Percentiles rank a stretch among this genome's conserved stretches.
Conservation (phyloP, 2,113 vertebrate species). For the Brachyhypopomus gauderio region DNA sequence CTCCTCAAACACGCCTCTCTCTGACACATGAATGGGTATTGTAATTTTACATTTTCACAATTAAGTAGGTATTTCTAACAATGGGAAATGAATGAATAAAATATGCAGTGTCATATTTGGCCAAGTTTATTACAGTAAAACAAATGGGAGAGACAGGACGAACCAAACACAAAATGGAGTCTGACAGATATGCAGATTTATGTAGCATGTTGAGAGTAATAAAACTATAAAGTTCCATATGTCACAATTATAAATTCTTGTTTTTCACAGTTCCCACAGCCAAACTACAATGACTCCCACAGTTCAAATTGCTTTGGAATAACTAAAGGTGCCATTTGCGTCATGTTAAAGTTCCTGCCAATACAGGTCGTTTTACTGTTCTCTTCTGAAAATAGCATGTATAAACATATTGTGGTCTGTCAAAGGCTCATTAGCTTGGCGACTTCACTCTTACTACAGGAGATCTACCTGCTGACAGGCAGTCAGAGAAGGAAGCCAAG, state of each 20-base stretch:
- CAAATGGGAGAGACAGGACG: background rate
- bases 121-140: no score
- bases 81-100: no score
- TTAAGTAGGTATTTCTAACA: no score
- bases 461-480: conserved; percentile 7
- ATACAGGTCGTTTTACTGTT: background rate
- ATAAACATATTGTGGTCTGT: background rate
- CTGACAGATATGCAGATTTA: no score
- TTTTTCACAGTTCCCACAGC: background rate
- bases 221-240: no score
- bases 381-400: background rate
- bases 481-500: conserved; percentile 5
- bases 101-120: no score
- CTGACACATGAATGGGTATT: background rate
- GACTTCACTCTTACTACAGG: background rate
- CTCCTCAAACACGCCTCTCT: background rate
- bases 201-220: no score
- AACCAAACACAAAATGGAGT: no score
- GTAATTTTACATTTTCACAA: no score
- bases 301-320: background rate
- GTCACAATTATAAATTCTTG: no score
- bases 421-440: background rate
- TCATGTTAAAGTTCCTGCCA: background rate
- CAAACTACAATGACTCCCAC: no score
- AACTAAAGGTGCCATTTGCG: no score